Evolutionary conservation across 2,113 vertebrate species (phyloP), one percentile per base, ranked within the genome.

Genomic region (Petaurus breviceps): DNA sequence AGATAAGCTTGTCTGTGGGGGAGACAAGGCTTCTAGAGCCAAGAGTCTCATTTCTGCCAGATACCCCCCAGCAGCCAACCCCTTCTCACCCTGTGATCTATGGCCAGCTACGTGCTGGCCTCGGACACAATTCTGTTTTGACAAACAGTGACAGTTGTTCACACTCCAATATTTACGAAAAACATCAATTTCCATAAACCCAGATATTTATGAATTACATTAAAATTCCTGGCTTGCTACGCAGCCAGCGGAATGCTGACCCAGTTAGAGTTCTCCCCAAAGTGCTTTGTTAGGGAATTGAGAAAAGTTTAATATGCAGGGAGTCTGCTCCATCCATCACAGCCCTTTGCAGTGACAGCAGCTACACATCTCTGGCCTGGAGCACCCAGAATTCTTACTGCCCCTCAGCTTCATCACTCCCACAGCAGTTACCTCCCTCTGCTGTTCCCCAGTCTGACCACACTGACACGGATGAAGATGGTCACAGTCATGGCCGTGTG

Each of bases 181-280:
- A 97, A 98, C 95, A 98, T 98, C 97, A 97, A 97, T 98, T 98
- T 98, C 95, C 98, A 97, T 98, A 97, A 97, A 96, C 94, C 96
- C 91, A 91, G 97, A 96, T 98, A 98, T 96, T 98, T 98, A 97
- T 95, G 98, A 98, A 98, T 97, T 97, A 96, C 97, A 97, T 97
- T 97, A 97, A 95, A 98, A 97, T 97, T 98, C 96, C 97, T 95
- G 23, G 0, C 96, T 96, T 96, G 94, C 97, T 97, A 97, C 97
- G 97, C 94, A 90, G 97, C 93, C 97, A 96, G 95, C 92, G 90
- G 97, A 97, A 91, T 98, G 97, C 97, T 98, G 98, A 97, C 97
- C 97, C 97, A 98, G 98, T 98, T 96, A 97, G 95, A 98, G 97
- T 98, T 97, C 95, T 97, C 97, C 92, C 91, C 95, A 98, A 98